Base-by-base conservation (phyloP, 1,140 invertebrate species). In the Drosophila bocki region DNA sequence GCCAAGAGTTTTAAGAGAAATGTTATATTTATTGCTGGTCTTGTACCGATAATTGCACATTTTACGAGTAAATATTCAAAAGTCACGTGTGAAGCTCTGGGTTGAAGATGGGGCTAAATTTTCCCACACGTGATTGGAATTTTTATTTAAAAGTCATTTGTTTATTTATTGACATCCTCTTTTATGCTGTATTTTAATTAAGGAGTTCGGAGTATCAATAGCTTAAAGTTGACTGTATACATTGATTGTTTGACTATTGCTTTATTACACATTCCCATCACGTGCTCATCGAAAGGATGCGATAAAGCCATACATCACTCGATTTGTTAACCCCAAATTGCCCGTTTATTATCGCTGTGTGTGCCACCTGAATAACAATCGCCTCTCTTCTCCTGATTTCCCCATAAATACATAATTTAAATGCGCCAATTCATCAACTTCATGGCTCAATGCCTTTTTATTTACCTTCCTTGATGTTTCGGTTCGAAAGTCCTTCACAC, bases 321-420 rank as follows among this genome's bases (percentile, higher is more conserved):
- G 56, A 77, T 77, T 77, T 77, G 75, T 69, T 77, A 77, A 69
- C 75, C 75, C 74, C 75, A 57, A 77, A 77, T 77, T 76, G 75
- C 48, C 48, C 62, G 74, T 77, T 77, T 77, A 77, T 77, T 77
- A 77, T 67, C 74, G 39, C 56, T 45, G 61, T 26, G 62, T 45
- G 51, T 59, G 53, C 72, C 53, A 53, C 37, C 53, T 76, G 74
- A 76, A 76, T 76, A 65, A 13, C 61, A 76, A 76, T 76, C 48
- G 39, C 17, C 9, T 26, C n/a, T 15, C 54, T 12, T 3, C 9
- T 39, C n/a, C 47, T 39, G 47, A 44, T 67, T 54, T 44, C 12
- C 39, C 29, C 75, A 68, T 60, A 77, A 68, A 76, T 76, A 68
- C 56, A 77, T 77, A 77, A 78, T 78, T 78, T 68, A 78, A 77